Percentiles rank a stretch among this genome's conserved stretches.
Conservation (phyloP, 1,140 invertebrate species). For the Cherax destructor region DNA sequence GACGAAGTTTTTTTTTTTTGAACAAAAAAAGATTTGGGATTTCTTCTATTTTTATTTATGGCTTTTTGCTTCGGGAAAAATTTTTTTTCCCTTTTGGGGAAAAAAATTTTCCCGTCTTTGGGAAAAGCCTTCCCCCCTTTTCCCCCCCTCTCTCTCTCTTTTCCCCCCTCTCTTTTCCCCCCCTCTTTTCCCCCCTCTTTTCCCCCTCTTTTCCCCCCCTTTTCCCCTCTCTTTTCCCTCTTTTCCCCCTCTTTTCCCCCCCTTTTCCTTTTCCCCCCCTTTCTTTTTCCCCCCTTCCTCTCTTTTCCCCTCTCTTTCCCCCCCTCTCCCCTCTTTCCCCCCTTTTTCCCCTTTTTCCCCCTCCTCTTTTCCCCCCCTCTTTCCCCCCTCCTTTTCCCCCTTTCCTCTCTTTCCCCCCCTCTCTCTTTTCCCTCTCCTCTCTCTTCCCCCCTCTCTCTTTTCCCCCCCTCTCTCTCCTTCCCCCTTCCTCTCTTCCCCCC, state of each 20-base stretch:
- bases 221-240: not conserved
- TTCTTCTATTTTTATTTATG: too few relatives aligned
- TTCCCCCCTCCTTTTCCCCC: not conserved
- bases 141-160: too few relatives aligned
- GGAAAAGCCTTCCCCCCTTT: too few relatives aligned
- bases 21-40: too few relatives aligned
- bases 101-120: too few relatives aligned
- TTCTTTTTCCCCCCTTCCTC: not conserved
- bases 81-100: too few relatives aligned
- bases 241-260: not conserved
- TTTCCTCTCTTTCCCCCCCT: not conserved
- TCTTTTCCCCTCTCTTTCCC: not conserved
- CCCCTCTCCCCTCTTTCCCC: not conserved
- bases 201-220: not conserved
- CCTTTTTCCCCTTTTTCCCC: not conserved
- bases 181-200: not conserved
- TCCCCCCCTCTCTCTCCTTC: conserved; percentile 13
- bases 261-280: not conserved
- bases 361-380: not conserved
- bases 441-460: not conserved
- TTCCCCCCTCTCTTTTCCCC: not conserved
- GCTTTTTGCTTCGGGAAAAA: too few relatives aligned
- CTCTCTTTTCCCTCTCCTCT: not conserved
- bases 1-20: too few relatives aligned
- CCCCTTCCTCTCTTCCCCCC: conserved; percentile 11